These are phyloP conservation scores for Carassius auratus DNA, from an alignment of 2,113 vertebrate species.

Conservation along the genomic window DNA sequence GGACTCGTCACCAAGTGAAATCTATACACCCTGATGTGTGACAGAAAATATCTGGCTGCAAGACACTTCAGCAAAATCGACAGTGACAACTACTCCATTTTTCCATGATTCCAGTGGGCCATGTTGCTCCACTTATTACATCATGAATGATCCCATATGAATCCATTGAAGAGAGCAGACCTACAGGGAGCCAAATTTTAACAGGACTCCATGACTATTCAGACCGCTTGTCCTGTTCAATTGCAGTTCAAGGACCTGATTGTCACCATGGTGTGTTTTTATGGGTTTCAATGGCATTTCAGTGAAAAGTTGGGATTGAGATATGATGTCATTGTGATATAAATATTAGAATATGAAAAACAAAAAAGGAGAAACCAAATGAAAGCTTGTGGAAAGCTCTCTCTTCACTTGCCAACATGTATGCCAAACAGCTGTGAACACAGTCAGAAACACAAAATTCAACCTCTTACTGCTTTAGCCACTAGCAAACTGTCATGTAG, in stretches of 20 bases:
- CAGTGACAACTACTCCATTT: constrained; percentile 40
- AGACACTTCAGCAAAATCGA: not conserved
- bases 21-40: constrained; percentile 13
- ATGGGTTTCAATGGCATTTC: not conserved
- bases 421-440: not conserved
- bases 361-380: constrained; percentile 8
- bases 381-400: constrained; percentile 11
- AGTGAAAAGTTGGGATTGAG: not conserved
- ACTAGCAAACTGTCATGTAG: constrained; percentile 51
- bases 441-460: constrained; percentile 29
- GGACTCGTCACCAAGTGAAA: constrained; percentile 11
- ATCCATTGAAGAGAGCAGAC: constrained; percentile 2
- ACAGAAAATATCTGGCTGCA: not conserved
- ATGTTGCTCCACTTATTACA: constrained; percentile 6
- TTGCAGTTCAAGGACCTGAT: constrained; percentile 4
- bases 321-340: constrained; percentile 26
- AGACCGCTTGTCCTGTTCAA: not conserved
- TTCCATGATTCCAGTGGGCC: not conserved
- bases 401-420: not conserved
- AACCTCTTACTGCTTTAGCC: constrained; percentile 24
- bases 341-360: constrained; percentile 26
- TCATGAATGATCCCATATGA: constrained; percentile 6
- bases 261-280: constrained; percentile 16
- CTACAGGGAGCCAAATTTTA: constrained; percentile 17
- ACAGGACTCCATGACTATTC: constrained; percentile 22